These are phyloP conservation scores for Phortica okadai DNA, from an alignment of 2,888 invertebrate genomes.

Conservation along the genomic window DNA sequence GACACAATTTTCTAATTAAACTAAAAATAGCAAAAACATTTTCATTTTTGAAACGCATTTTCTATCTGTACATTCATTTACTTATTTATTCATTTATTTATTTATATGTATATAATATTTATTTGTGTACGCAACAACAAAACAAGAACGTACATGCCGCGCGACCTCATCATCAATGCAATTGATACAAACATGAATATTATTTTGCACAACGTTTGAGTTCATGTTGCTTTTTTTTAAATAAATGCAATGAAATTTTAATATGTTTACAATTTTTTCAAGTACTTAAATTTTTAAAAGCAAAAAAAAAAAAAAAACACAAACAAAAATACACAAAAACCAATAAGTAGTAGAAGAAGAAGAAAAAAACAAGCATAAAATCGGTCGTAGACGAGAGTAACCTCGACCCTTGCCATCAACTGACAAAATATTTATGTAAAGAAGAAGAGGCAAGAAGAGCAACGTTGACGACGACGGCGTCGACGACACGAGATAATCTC, in stretches of 20 bases:
- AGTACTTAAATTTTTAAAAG: constrained; percentile 3
- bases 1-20: not conserved
- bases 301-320: not conserved
- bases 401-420: constrained; percentile 19
- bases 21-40: constrained; percentile 12
- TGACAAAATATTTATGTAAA: not conserved
- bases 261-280: constrained; percentile 57
- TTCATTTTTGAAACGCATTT: constrained; percentile 19
- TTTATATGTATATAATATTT: not conserved
- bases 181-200: not conserved
- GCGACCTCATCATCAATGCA: not conserved
- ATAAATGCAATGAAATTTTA: constrained; percentile 46
- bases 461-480: not conserved
- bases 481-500: constrained; percentile 12
- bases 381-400: constrained; percentile 18
- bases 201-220: not conserved
- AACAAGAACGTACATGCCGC: too few species aligned
- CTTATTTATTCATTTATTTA: not conserved
- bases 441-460: not conserved
- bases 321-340: constrained; percentile 1
- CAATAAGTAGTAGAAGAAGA: not conserved
- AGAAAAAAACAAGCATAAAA: not conserved
- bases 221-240: constrained; percentile 6
- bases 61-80: not conserved
- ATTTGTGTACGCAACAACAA: too few species aligned